Conservation (phyloP, 2,797 vertebrate genomes). For the Spatula versicolor region DNA sequence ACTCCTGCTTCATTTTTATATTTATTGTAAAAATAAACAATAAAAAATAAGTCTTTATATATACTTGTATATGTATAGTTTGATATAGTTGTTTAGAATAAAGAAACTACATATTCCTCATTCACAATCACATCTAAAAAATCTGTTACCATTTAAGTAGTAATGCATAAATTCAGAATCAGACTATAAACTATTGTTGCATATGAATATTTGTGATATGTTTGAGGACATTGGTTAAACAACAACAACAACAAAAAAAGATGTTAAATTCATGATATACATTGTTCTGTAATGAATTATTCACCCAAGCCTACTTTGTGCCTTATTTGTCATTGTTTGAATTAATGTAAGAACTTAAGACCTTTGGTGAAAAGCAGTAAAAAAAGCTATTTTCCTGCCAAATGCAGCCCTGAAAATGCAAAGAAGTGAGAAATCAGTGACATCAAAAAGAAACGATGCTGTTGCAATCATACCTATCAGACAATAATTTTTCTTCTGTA, state of each 20-base stretch:
- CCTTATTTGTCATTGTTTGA: not conserved
- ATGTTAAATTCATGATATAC: not conserved
- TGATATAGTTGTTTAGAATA: not conserved
- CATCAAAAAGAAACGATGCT: not conserved
- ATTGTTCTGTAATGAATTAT: not conserved
- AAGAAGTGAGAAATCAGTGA: not conserved
- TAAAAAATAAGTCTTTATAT: not conserved
- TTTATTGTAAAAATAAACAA: not conserved
- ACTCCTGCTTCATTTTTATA: not conserved
- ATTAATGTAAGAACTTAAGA: not conserved
- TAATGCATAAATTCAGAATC: not conserved
- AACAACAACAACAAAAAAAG: not conserved
- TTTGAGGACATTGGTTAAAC: not conserved
- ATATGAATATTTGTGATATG: not conserved
- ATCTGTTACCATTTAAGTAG: not conserved
- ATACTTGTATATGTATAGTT: too few relatives aligned
- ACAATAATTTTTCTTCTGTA: not conserved
- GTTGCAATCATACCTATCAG: not conserved
- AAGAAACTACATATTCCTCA: not conserved
- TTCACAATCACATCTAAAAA: not conserved
- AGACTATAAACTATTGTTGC: not conserved
- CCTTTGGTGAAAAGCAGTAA: not conserved
- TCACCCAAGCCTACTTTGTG: not conserved
- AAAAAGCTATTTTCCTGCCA: not conserved
- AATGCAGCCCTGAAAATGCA: not conserved